Base-by-base conservation (phyloP, 1,140 invertebrate species). In the Scaptomyza montana region DNA sequence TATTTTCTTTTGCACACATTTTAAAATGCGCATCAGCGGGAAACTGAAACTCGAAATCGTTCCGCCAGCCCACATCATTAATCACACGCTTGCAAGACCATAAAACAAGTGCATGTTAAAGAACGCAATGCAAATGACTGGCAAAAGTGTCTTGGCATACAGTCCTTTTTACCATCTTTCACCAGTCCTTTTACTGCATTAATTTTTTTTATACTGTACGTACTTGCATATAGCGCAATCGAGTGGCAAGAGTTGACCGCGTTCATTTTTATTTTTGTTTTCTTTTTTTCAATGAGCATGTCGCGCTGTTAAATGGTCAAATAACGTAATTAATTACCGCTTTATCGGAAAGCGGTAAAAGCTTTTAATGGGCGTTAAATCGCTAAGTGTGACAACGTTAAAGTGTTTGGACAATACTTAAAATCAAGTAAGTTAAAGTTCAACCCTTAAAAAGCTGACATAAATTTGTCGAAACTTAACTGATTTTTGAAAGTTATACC, bases 1-100 rank as follows among this genome's bases (percentile, higher is more conserved):
- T 81, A 59, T 66, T 78, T 82, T 56, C 65, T 45, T 74, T 77
- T 67, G 64, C 63, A 84, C 71, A 71, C 67, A 73, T 68, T 76
- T 76, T 53, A 68, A 77, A 76, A 73, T 66, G 62, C 68, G 51
- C 54, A 47, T 71, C 62, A 72, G 43, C 47, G 47, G 55, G 30
- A 36, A 36, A 53, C 19, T 5, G 30, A 33, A 79, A 76, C 62
- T 57, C 36, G 75, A 81, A 36, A 63, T 49, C 55, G 64, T 57
- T 62, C 47, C 45, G 50, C 45, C 54, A 39, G 49, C 50, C 75
- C 75, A 70, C 57, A 69, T 81, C 82, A 87, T 86, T 86, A 87
- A 86, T 86, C 82, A 86, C 78, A 76, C 50, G 80, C 67, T 59
- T 70, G 49, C 56, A 74, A 64, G 70, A 60, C 53, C 28, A 43